Percentiles rank a stretch among this genome's conserved stretches.
Evolutionary conservation across 37 sponge, comb jelly and placozoan genomes (phyloP).

Genomic region (Theonella swinhoei): DNA sequence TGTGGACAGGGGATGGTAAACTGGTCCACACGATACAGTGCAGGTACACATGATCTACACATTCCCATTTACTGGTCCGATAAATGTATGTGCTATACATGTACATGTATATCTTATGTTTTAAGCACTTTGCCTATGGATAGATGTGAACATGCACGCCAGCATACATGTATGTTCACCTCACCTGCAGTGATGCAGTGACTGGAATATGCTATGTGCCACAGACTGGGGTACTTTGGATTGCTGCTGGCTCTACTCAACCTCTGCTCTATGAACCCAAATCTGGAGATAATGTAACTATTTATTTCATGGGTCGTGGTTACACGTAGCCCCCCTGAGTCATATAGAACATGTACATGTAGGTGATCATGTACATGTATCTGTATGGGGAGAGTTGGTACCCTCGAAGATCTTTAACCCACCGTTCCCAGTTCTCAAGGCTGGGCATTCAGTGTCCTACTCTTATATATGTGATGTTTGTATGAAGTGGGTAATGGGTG

Average conservation of each 20-base stretch:
- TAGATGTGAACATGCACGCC: conserved; percentile 25
- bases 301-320: neutral
- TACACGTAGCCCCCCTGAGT: neutral
- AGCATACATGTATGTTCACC: neutral
- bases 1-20: conserved; percentile 82
- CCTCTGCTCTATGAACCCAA: conserved; percentile 72
- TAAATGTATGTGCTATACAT: no score
- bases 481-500: no score
- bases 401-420: no score
- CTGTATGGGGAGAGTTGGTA: neutral
- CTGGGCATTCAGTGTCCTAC: no score
- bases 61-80: no score
- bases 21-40: conserved; percentile 36
- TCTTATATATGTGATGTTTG: no score
- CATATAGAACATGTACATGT: neutral
- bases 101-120: neutral
- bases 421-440: no score
- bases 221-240: conserved; percentile 58
- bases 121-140: no score
- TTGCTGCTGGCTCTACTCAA: conserved; percentile 46
- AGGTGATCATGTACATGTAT: neutral
- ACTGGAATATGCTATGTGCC: conserved; percentile 75
- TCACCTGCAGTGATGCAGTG: conserved; percentile 30
- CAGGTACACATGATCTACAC: conserved; percentile 19
- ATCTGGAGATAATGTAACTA: conserved; percentile 79